Conservation (phyloP, 2,888 invertebrate genomes). For the Schizaphis graminum region DNA sequence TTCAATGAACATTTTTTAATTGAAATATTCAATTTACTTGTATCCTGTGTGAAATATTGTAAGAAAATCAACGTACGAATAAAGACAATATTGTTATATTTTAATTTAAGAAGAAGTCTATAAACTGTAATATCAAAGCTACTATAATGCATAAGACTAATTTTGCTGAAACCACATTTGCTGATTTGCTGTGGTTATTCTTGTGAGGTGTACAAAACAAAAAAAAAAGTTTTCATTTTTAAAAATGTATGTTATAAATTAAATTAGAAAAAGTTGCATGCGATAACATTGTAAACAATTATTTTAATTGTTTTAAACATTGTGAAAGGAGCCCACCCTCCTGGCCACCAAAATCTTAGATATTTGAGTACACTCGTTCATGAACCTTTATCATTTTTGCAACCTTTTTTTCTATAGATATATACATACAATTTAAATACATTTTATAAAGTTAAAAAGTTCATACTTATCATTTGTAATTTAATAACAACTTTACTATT, state of each 20-base stretch:
- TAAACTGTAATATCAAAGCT: too few species aligned
- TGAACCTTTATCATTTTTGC: neutral
- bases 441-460: neutral
- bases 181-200: too few species aligned
- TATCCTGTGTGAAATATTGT: too few species aligned
- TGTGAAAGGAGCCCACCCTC: accelerated
- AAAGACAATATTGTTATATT: too few species aligned
- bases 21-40: too few species aligned
- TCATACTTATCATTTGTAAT: neutral
- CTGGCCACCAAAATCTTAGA: neutral
- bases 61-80: too few species aligned
- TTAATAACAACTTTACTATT: neutral
- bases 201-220: too few species aligned
- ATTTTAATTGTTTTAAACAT: neutral
- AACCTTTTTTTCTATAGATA: neutral
- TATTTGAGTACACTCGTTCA: neutral
- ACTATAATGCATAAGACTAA: too few species aligned
- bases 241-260: neutral
- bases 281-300: neutral
- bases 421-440: neutral
- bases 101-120: too few species aligned
- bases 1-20: too few species aligned
- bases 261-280: neutral
- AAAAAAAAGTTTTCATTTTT: neutral
- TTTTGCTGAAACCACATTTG: too few species aligned